Percentiles rank a stretch among this genome's conserved stretches.
Conservation (phyloP, 2,888 invertebrate genomes). For the Rhorus exstirpatorius region DNA sequence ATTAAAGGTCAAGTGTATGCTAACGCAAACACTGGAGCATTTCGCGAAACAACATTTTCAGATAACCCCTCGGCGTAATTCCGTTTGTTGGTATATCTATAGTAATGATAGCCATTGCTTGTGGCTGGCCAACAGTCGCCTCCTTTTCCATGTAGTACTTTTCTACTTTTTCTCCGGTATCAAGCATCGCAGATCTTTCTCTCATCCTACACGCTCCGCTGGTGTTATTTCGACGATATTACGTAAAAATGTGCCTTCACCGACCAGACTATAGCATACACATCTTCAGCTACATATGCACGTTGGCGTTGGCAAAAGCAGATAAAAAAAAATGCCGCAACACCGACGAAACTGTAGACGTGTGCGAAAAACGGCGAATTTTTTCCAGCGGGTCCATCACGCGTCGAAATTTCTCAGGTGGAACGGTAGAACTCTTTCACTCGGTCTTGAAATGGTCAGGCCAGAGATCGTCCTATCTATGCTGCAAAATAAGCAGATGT, state of each 20-base stretch:
- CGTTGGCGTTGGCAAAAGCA: background rate
- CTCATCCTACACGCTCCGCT: constrained; percentile 40
- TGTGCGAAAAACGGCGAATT: constrained; percentile 47
- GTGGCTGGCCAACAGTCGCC: background rate
- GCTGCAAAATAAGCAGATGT: background rate
- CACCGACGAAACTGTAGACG: constrained; percentile 47
- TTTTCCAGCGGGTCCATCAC: constrained; percentile 58
- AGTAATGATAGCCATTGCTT: background rate
- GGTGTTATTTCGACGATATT: constrained; percentile 60
- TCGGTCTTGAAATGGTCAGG: constrained; percentile 4
- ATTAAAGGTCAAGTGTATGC: constrained; percentile 85
- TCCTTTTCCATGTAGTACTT: constrained; percentile 35
- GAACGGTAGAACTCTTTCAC: constrained; percentile 53
- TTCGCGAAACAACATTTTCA: constrained; percentile 55
- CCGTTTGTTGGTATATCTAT: constrained; percentile 47
- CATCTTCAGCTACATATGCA: constrained; percentile 13
- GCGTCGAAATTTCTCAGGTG: constrained; percentile 54
- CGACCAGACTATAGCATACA: constrained; percentile 9
- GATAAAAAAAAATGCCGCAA: constrained; percentile 55
- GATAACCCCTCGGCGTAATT: constrained; percentile 67
- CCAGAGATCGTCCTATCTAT: background rate
- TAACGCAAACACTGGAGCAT: constrained; percentile 42
- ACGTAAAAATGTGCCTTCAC: constrained; percentile 62
- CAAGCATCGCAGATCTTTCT: constrained; percentile 58
- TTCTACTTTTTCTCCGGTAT: constrained; percentile 50